Base-by-base conservation (phyloP, 92 coral and sea anemone genomes). In the Parazoanthus swiftii region DNA sequence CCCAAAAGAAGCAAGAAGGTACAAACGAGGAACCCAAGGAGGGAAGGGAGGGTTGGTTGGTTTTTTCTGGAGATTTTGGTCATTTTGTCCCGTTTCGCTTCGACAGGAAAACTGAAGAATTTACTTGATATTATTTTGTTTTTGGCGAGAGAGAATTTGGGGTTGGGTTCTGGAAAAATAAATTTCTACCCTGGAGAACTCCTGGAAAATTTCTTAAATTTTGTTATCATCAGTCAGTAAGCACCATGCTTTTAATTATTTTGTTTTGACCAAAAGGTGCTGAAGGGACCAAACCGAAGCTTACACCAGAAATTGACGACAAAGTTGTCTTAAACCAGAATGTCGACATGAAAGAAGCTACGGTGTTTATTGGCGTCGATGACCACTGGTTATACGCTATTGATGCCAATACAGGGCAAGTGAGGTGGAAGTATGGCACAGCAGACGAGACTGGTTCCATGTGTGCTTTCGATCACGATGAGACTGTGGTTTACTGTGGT, bases 391-490 rank as follows among this genome's bases (percentile, higher is more conserved):
- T 96, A 29, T 96, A 96, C 88, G 98, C 98, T 8, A 65, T 96
- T 82, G 99, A 96, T 80, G 93, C 97, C n/a, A 90, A 76, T 59
- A 90, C 92, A 8, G 99, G 99, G 25, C 85, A 91, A 58, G 65
- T 95, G 80, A 91, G 92, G 86, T 96, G 99, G 99, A 96, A 95
- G 73, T 92, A 95, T 86, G 95, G 95, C 20, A 96, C 99, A 6
- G 98, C 98, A 1, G 99, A 95, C 70, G 99, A 96, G 74, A 96
- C 98, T 3, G 99, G 99, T 37, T 96, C 99, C 14, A 92, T 89
- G 70, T 96, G 99, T 88, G 94, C 89, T 46, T 91, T 92, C 89
- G 95, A 91, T 86, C 91, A 89, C 10, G 95, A 93, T 54, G 99
- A 90, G 92, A 86, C 95, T 68, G 91, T 88, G 44, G 92, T 96